Percentiles rank a stretch among this genome's conserved stretches.
These are phyloP conservation scores for Chiloscyllium punctatum DNA, from an alignment of 2,797 vertebrate species.

Conservation along the genomic window DNA sequence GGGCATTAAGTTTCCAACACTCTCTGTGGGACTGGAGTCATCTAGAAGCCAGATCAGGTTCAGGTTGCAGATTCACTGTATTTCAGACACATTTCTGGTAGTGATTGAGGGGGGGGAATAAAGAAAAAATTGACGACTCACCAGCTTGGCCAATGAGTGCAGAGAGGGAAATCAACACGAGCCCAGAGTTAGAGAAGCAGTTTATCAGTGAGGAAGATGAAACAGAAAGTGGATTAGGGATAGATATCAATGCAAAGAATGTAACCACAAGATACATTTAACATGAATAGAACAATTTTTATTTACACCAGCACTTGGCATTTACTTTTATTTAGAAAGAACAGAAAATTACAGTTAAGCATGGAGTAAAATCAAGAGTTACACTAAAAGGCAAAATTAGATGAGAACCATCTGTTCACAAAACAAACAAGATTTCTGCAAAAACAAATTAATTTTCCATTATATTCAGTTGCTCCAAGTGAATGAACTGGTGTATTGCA, in stretches of 20 bases:
- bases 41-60: background rate
- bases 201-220: background rate
- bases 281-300: conserved; percentile 52
- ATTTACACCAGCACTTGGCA: conserved; percentile 45
- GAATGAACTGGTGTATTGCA: background rate
- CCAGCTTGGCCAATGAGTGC: too few relatives aligned
- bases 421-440: conserved; percentile 33
- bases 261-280: conserved; percentile 28
- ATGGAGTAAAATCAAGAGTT: conserved; percentile 40
- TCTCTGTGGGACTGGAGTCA: background rate
- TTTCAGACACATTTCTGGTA: background rate
- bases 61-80: background rate
- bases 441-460: conserved; percentile 29
- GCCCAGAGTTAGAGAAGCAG: background rate
- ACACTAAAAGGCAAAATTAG: conserved; percentile 41
- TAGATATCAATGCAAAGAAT: background rate
- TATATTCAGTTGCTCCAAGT: conserved; percentile 30
- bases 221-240: background rate
- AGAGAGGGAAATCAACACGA: background rate
- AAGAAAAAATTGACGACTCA: too few relatives aligned
- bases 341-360: conserved; percentile 46
- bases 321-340: conserved; percentile 43
- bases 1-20: background rate
- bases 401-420: conserved; percentile 5
- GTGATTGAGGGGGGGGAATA: background rate